These are phyloP conservation scores for Notolepis coatsorum DNA, from an alignment of 2,797 vertebrate species.

Conservation along the genomic window DNA sequence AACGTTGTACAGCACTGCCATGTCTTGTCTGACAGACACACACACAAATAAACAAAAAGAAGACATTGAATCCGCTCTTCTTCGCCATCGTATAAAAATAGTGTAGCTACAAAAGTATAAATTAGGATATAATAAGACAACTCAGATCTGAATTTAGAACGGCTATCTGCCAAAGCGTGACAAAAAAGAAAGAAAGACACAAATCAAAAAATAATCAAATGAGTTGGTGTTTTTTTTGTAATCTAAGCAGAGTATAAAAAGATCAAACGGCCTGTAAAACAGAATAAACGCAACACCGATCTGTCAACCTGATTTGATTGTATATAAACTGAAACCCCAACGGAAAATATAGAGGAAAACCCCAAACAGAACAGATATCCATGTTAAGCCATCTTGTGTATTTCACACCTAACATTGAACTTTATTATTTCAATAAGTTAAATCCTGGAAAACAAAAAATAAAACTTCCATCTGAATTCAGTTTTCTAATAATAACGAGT, in stretches of 20 bases:
- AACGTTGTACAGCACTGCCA: slow-evolving; percentile 90
- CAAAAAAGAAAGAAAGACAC: slow-evolving; percentile 62
- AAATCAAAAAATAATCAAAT: slow-evolving; percentile 82
- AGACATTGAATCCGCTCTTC: slow-evolving; percentile 87
- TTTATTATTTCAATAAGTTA: slow-evolving; percentile 78
- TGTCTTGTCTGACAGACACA: slow-evolving; percentile 78
- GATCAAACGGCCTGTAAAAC: slow-evolving; percentile 75
- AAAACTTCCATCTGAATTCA: slow-evolving; percentile 69
- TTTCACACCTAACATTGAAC: slow-evolving; percentile 58
- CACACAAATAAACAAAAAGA: slow-evolving; percentile 70
- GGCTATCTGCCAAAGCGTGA: slow-evolving; percentile 95
- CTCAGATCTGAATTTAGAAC: slow-evolving; percentile 91
- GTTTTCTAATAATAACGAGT: slow-evolving; percentile 64
- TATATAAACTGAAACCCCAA: slow-evolving; percentile 66
- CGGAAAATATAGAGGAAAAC: slow-evolving; percentile 59
- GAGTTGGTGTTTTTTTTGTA: slow-evolving; percentile 63
- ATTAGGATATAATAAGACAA: slow-evolving; percentile 98
- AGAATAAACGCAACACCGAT: slow-evolving; percentile 77
- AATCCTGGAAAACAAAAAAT: slow-evolving; percentile 67
- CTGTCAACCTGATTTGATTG: slow-evolving; percentile 76
- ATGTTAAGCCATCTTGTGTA: slow-evolving; percentile 71
- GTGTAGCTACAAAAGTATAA: slow-evolving; percentile 99
- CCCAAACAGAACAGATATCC: slow-evolving; percentile 65
- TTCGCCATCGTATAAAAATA: slow-evolving; percentile 98
- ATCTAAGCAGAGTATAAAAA: slow-evolving; percentile 79